Evolutionary conservation across 37 sponge, comb jelly and placozoan genomes (phyloP).

Genomic region (Tethya wilhelma): DNA sequence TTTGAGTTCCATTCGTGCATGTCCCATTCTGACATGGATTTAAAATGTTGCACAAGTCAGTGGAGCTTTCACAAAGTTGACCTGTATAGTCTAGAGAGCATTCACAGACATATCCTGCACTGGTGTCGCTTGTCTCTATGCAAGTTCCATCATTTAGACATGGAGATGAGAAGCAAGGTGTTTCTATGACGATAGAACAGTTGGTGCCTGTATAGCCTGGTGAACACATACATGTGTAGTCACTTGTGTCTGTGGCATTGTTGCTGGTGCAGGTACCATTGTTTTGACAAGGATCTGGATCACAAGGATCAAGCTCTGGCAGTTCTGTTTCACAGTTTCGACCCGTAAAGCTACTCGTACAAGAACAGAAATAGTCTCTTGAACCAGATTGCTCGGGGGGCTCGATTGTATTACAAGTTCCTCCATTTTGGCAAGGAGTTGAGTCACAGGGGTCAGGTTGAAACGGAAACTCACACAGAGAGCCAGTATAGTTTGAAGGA

Average conservation of each 20-base stretch:
- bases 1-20: conserved; percentile 4
- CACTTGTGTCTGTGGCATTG: conserved; percentile 28
- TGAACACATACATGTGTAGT: conserved; percentile 26
- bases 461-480: too few relatives aligned
- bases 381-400: background rate
- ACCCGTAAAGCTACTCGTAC: conserved; percentile 50
- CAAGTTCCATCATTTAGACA: conserved; percentile 53
- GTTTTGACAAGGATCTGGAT: conserved; percentile 31
- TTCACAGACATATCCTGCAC: conserved; percentile 23
- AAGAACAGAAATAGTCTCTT: conserved; percentile 41
- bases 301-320: conserved; percentile 49
- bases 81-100: conserved; percentile 40
- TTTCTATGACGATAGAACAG: conserved; percentile 39
- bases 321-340: conserved; percentile 49
- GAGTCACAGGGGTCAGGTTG: background rate
- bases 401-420: too few relatives aligned
- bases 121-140: background rate
- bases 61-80: conserved; percentile 17
- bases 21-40: conserved; percentile 44
- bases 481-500: too few relatives aligned
- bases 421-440: conserved; percentile 45
- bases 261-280: conserved; percentile 26
- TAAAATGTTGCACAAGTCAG: conserved; percentile 34
- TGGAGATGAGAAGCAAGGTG: conserved; percentile 20
- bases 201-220: conserved; percentile 57